These are phyloP conservation scores for Cecropterus lyciades DNA, from an alignment of 1,140 invertebrate species.

Conservation along the genomic window DNA sequence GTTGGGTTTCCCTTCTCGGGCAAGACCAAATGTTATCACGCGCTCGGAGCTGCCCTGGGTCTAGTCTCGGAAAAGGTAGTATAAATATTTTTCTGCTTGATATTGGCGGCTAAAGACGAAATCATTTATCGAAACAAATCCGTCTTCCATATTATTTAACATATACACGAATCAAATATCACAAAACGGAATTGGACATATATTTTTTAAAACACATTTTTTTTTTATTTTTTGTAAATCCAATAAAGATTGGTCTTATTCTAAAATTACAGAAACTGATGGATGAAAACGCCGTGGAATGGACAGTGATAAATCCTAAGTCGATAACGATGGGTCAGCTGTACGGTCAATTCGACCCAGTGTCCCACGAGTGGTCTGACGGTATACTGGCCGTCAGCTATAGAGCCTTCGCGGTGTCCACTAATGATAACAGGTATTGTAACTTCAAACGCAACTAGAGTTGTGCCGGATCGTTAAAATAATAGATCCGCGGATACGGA, in stretches of 20 bases:
- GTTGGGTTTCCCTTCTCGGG: conserved; percentile 96
- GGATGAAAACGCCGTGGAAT: conserved; percentile 95
- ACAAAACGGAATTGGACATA: no score
- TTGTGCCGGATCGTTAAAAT: no score
- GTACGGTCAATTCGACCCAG: conserved; percentile 97
- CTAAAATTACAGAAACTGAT: conserved; percentile 87
- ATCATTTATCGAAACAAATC: no score
- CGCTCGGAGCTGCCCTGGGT: conserved; percentile 91
- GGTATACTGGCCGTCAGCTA: conserved; percentile 97
- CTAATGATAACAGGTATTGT: conserved; percentile 87
- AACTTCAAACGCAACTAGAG: no score
- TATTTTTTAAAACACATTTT: no score
- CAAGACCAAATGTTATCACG: conserved; percentile 91
- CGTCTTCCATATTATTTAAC: no score
- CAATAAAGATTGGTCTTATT: no score
- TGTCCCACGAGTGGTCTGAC: conserved; percentile 97
- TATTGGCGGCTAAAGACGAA: no score
- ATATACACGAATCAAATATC: no score
- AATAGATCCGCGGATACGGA: no score
- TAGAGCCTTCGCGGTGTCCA: conserved; percentile 93
- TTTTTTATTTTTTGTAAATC: no score
- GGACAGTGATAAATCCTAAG: conserved; percentile 97
- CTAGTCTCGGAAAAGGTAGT: conserved; percentile 91
- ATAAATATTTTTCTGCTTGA: not conserved
- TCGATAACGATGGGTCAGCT: conserved; percentile 98